Conservation (phyloP, 2,113 vertebrate species). For the Himantopus leucocephalus region DNA sequence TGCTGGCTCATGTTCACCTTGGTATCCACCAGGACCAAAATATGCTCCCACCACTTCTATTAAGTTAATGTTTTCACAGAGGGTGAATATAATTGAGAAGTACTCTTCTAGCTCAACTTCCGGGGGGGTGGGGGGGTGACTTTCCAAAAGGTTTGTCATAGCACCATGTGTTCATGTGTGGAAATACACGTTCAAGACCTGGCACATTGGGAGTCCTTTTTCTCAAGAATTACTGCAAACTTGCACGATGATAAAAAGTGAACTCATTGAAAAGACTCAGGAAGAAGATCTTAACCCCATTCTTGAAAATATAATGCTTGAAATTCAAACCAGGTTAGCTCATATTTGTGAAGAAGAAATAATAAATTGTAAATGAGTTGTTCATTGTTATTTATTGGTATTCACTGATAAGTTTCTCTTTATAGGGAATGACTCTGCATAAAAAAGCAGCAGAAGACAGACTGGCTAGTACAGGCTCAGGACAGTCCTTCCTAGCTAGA, state of each 20-base stretch:
- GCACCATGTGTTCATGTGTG: neutral
- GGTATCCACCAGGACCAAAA: neutral
- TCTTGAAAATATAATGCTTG: neutral
- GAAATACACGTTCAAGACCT: neutral
- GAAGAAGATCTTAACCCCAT: neutral
- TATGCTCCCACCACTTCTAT: neutral
- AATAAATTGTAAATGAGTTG: neutral
- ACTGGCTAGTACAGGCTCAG: slow-evolving; percentile 86
- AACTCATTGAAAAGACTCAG: neutral
- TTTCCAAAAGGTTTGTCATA: neutral
- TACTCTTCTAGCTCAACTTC: neutral
- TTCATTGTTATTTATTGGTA: neutral
- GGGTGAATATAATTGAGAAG: neutral
- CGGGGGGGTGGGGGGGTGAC: too few relatives aligned
- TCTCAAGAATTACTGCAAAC: neutral
- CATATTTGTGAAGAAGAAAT: neutral
- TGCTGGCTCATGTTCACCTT: neutral
- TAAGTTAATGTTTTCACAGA: neutral
- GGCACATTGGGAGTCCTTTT: neutral
- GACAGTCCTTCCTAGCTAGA: slow-evolving; percentile 90
- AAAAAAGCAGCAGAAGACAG: slow-evolving; percentile 92
- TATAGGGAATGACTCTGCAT: slow-evolving; percentile 88
- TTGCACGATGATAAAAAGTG: neutral
- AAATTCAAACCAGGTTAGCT: neutral
- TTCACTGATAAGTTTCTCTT: neutral